phyloP scores from a whole-genome alignment of 2,113 vertebrate species.

The Chinchilla lanigera region DNA sequence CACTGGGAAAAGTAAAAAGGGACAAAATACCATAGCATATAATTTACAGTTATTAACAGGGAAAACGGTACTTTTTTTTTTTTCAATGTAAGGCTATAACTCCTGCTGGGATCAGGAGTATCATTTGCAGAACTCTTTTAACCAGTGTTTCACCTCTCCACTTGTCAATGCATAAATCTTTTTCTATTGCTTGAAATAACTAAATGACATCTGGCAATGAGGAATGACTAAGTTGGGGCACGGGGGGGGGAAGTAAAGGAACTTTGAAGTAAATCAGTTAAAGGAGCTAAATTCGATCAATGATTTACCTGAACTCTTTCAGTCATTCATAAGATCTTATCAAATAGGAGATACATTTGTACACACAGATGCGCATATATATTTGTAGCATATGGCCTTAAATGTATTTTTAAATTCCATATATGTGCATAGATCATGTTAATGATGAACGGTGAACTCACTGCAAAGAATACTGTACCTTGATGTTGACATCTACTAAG shows the following conservation, averaged over 20 bases:
- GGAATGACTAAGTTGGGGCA: neutral
- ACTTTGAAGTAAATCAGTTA: slow-evolving; percentile 66
- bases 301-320: neutral
- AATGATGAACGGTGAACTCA: neutral
- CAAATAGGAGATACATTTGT: neutral
- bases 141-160: slow-evolving; percentile 85
- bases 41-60: slow-evolving; percentile 85
- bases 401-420: neutral
- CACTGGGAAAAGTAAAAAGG: slow-evolving; percentile 48
- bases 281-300: slow-evolving; percentile 38
- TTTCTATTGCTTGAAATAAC: slow-evolving; percentile 83
- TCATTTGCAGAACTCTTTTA: slow-evolving; percentile 84
- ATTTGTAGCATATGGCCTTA: neutral
- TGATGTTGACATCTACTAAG: neutral
- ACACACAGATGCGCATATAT: too few relatives aligned
- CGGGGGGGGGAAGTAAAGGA: neutral
- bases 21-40: slow-evolving; percentile 65
- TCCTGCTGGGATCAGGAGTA: slow-evolving; percentile 87
- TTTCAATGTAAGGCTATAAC: slow-evolving; percentile 75
- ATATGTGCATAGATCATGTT: neutral
- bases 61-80: slow-evolving; percentile 70
- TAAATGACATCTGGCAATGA: slow-evolving; percentile 80
- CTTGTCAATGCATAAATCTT: slow-evolving; percentile 88
- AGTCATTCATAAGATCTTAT: slow-evolving; percentile 47
- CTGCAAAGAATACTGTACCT: neutral